A percentile compares a stretch with the other conserved stretches of the same genome.
Evolutionary conservation across 2,113 vertebrate genomes (phyloP).

Genomic region (Tapirus terrestris): DNA sequence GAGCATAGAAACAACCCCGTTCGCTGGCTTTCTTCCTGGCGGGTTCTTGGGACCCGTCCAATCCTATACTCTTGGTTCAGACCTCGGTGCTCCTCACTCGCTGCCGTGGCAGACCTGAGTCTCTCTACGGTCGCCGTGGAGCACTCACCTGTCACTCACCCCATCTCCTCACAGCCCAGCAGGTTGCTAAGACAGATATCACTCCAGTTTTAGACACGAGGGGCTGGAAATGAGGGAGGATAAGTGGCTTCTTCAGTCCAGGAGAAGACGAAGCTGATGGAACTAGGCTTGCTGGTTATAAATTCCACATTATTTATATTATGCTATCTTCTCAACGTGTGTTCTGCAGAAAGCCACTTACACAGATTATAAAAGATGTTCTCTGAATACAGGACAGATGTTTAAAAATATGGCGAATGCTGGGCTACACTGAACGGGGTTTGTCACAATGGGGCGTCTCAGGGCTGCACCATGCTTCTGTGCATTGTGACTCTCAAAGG

Average conservation of each 20-base stretch:
- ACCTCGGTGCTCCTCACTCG: accelerated
- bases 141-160: neutral
- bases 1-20: neutral
- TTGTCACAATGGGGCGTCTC: accelerated
- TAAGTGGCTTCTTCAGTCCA: neutral
- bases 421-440: neutral
- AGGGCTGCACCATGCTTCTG: accelerated
- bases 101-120: accelerated
- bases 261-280: no score
- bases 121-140: no score
- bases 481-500: accelerated
- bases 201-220: accelerated
- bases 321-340: neutral
- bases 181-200: neutral
- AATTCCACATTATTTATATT: neutral
- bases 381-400: neutral
- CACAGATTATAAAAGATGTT: neutral
- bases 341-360: neutral
- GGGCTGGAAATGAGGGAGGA: neutral
- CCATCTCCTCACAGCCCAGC: accelerated
- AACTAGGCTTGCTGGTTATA: neutral
- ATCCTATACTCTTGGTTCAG: accelerated
- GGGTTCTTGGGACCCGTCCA: neutral
- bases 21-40: neutral
- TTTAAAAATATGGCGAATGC: neutral